phyloP scores from a whole-genome alignment of 2,888 invertebrate species.

The Eurytoma californica region DNA sequence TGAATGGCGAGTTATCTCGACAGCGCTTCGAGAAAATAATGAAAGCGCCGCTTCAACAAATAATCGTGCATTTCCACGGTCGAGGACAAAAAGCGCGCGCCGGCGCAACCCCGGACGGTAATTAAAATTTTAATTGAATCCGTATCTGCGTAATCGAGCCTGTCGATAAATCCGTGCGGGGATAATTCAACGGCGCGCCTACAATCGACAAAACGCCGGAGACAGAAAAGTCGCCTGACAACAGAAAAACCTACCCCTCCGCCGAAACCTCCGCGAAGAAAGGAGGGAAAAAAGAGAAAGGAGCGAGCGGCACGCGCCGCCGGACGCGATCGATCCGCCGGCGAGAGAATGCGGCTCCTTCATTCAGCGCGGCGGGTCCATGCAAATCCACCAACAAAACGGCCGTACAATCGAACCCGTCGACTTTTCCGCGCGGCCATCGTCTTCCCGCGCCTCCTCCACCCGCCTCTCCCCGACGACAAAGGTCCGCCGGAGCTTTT shows the following conservation, averaged over 20 bases:
- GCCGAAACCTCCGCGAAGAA: not conserved
- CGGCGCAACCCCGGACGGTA: conserved; percentile 9
- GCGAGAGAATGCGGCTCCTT: conserved; percentile 60
- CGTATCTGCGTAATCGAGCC: conserved; percentile 48
- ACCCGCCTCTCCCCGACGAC: not conserved
- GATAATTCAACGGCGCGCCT: conserved; percentile 26
- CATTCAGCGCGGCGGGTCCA: conserved; percentile 57
- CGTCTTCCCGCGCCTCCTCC: conserved; percentile 26
- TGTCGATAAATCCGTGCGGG: conserved; percentile 40
- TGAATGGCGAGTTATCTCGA: too few relatives aligned
- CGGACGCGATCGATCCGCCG: conserved; percentile 62
- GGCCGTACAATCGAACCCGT: not conserved
- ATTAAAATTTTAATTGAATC: conserved; percentile 53
- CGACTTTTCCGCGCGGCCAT: conserved; percentile 34
- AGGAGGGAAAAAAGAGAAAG: conserved; percentile 18
- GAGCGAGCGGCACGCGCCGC: conserved; percentile 11
- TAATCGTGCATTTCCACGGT: not conserved
- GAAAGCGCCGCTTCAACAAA: not conserved
- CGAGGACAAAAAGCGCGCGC: too few relatives aligned
- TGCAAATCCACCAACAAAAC: conserved; percentile 66
- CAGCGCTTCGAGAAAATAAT: not conserved
- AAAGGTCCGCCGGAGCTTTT: conserved; percentile 10
- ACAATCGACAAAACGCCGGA: conserved; percentile 45
- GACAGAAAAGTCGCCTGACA: conserved; percentile 44
- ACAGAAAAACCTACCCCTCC: conserved; percentile 22